These are phyloP conservation scores for Perithous albicinctus DNA, from an alignment of 2,888 invertebrate genomes.

Conservation along the genomic window DNA sequence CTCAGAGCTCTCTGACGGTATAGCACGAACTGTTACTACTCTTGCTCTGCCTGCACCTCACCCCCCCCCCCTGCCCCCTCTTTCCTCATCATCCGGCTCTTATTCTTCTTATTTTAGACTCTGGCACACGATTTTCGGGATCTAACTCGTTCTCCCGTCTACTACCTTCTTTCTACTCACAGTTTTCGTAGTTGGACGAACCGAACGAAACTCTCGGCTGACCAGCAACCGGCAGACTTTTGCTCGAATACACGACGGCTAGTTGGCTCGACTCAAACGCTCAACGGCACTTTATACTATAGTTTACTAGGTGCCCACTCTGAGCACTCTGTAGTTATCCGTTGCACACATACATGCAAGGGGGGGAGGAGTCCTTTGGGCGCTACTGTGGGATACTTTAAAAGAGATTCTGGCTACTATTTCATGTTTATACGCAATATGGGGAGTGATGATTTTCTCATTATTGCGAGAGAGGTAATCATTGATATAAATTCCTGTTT, in stretches of 20 bases:
- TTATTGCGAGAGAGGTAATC: slow-evolving; percentile 10
- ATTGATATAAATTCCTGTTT: background rate
- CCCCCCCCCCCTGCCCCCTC: slow-evolving; percentile 11
- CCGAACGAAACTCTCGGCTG: slow-evolving; percentile 61
- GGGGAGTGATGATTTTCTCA: slow-evolving; percentile 45
- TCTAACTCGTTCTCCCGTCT: slow-evolving; percentile 31
- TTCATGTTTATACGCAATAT: slow-evolving; percentile 27
- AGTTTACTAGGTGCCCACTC: slow-evolving; percentile 59
- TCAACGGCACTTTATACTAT: slow-evolving; percentile 62
- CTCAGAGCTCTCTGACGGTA: slow-evolving; percentile 45
- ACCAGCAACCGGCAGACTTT: slow-evolving; percentile 46
- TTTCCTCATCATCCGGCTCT: slow-evolving; percentile 39
- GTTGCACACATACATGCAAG: background rate
- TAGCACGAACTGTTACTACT: slow-evolving; percentile 35
- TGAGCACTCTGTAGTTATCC: slow-evolving; percentile 27
- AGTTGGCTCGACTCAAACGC: slow-evolving; percentile 39
- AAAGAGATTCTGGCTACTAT: slow-evolving; percentile 47
- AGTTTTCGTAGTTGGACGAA: background rate
- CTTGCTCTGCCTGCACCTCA: slow-evolving; percentile 8
- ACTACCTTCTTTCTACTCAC: slow-evolving; percentile 2
- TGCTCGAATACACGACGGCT: slow-evolving; percentile 23
- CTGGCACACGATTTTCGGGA: slow-evolving; percentile 42
- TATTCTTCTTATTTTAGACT: slow-evolving; percentile 52
- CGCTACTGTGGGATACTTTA: slow-evolving; percentile 49
- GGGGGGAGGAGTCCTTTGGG: slow-evolving; percentile 14